Base-by-base conservation (phyloP, 2,888 invertebrate genomes). In the Ectemnius lituratus region DNA sequence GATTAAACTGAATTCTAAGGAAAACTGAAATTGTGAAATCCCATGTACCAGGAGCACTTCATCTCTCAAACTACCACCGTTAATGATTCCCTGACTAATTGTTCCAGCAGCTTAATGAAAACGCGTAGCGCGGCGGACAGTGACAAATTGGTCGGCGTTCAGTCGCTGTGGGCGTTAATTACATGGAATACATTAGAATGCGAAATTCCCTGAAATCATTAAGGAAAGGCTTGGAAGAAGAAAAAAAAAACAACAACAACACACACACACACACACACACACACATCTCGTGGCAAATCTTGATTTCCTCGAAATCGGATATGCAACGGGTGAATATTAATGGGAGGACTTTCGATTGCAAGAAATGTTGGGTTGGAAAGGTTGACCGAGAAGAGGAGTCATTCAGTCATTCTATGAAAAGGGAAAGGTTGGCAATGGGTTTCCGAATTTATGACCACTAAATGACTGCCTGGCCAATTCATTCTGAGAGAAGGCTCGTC, bases 51-150 rank as follows among this genome's bases (percentile, higher is more conserved):
- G 8, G 37, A 37, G 37, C 8, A 37, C 37, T 37, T 37, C 37
- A 37, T 37, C 37, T 37, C 37, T 11, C 23, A 8, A 6, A 37
- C 37, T 6, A 37, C 8, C 37, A 37, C 37, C 14, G 49, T 14
- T 45, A 52, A 68, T 62, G 62, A 65, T 75, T 76, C 67, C 71
- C 59, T 62, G 76, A 72, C 60, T 76, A 69, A 76, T 77, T 64
- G 68, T 61, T 60, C 16, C 37, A 37, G 37, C 37, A 11, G 11
- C 23, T 62, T 67, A 68, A 76, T 76, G 71, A 75, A 67, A 75
- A 59, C 61, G 16, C 63, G 57, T 28, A n/a, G 62, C 70, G 67
- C 37, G 57, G 8, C 6, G 62, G 77, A 76, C 77, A 77, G 56
- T 77, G 77, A 77, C 72, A 69, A 76, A 76, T 37, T 61, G 76